phyloP scores from a whole-genome alignment of 2,113 vertebrate genomes.

The Onychostoma macrolepis region DNA sequence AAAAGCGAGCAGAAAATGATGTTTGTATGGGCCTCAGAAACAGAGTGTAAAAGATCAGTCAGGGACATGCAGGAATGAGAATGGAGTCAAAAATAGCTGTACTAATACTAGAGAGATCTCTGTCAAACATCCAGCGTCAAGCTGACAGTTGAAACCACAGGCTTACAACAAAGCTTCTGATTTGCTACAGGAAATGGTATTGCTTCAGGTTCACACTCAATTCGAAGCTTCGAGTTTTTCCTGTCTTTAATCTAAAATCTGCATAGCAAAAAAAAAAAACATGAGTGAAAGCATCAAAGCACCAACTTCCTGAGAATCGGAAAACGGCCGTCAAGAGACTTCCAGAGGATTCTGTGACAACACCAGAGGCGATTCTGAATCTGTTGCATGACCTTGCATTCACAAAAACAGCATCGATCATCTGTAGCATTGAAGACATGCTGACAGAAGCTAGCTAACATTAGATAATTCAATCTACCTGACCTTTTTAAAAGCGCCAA shows the following conservation, averaged over 20 bases:
- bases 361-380: not conserved
- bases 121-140: constrained; percentile 6
- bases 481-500: not conserved
- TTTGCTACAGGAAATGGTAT: constrained; percentile 2
- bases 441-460: not conserved
- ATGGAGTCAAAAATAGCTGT: constrained; percentile 21
- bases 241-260: not conserved
- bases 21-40: too few relatives aligned
- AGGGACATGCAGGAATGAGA: constrained; percentile 9
- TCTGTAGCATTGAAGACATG: not conserved
- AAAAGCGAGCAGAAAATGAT: not conserved
- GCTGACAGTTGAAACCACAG: not conserved
- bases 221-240: not conserved
- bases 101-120: not conserved
- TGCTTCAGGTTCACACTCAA: not conserved
- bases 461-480: not conserved
- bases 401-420: not conserved
- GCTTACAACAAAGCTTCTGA: not conserved
- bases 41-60: not conserved
- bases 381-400: not conserved
- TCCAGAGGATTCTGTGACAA: constrained; percentile 1
- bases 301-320: not conserved
- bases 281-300: constrained; percentile 8
- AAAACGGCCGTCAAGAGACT: not conserved
- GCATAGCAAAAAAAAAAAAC: not conserved